Evolutionary conservation across 2,797 vertebrate species (phyloP), one percentile per base, ranked within the genome.

Genomic region (Diplodus puntazzo): DNA sequence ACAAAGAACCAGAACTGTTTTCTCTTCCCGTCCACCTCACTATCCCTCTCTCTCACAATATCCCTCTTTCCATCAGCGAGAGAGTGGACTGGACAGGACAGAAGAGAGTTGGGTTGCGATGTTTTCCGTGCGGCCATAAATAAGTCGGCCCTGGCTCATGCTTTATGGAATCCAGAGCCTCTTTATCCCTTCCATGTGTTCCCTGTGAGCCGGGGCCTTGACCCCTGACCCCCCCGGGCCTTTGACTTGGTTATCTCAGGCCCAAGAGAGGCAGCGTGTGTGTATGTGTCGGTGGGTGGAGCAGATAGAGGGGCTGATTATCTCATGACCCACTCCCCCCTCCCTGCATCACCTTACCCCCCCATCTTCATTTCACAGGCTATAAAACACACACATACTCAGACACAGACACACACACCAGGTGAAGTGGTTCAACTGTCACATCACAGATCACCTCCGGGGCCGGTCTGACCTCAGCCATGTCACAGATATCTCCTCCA

Each of bases 111-210:
- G 70, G 76, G 72, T 78, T 73, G 80, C 85, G 88, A 84, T 91
- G 84, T 91, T 91, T 92, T 92, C 91, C 73, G 45, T 73, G 77
- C 80, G 70, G 73, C 86, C 91, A 87, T 94, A 93, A 94, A 93
- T 92, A 92, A 93, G 81, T 91, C 85, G 18, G 17, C 82, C 79
- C 78, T 75, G 69, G 85, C 88, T 92, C 80, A 57, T 55, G 74
- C 90, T 94, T 95, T 94, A 95, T 94, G 90, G 89, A 94, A 95
- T 93, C 92, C 94, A 95, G 94, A 94, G 87, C 73, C 81, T 90
- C 84, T 92, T 94, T 94, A 95, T 95, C 91, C 92, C 86, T 92
- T 92, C 95, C 94, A 95, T 95, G 94, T 95, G 95, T 95, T 95
- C 89, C 84, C 79, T 86, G 81, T 90, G 90, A 94, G 88, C 88